Base-by-base conservation (phyloP, 2,888 invertebrate species). In the Lomographa bimaculata region DNA sequence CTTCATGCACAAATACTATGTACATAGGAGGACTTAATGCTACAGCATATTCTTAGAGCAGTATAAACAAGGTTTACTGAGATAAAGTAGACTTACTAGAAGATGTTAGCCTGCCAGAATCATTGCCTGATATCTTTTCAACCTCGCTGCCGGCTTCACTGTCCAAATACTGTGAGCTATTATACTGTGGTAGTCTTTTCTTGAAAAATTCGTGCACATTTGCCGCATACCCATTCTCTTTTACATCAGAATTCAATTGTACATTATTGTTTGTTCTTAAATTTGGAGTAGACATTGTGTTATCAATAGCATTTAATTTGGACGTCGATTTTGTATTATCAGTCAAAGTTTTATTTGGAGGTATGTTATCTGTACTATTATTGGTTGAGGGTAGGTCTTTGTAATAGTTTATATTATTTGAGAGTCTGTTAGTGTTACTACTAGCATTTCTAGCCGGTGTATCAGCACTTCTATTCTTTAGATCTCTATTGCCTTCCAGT, bases 41-140 rank as follows among this genome's bases (percentile, higher is more conserved):
- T n/a, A n/a, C n/a, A n/a, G n/a, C n/a, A n/a, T n/a, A n/a, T n/a
- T n/a, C n/a, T n/a, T n/a, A n/a, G n/a, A n/a, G n/a, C n/a, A n/a
- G n/a, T n/a, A n/a, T n/a, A n/a, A n/a, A n/a, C n/a, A n/a, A n/a
- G n/a, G n/a, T n/a, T n/a, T n/a, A n/a, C n/a, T n/a, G n/a, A n/a
- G n/a, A n/a, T n/a, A n/a, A n/a, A n/a, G n/a, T n/a, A n/a, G 33
- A 68, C 78, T 73, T 45, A 85, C 84, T 80, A 7, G 76, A 74
- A 2, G 57, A 61, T 7, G 80, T 75, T 11, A 64, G 71, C 27
- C 62, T 55, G 5, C 71, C 71, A 0, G 82, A 80, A 37, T 74
- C 75, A n/a, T 51, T 48, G 28, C 66, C 66, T 1, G 57, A 50
- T 6, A 56, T 25, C 14, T 53, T 9, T 9, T 57, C 54, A 1